Conservation (phyloP, 2,888 invertebrate genomes). For the Drosophila buzzatii region DNA sequence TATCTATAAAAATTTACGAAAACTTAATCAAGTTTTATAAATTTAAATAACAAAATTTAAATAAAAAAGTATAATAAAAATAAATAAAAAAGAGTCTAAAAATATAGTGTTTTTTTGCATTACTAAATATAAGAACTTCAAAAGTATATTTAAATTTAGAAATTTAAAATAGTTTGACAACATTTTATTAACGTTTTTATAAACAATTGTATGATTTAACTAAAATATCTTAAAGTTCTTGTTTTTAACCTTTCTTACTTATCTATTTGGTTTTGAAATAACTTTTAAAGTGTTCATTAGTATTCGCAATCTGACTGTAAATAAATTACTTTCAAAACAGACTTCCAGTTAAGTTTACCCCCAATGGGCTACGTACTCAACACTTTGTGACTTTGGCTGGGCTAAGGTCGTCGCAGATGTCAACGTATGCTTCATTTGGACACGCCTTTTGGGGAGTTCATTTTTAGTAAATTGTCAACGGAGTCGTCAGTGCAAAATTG, state of each 20-base stretch:
- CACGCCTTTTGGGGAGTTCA: conserved; percentile 33
- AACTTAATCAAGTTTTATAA: no score
- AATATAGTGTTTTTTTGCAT: no score
- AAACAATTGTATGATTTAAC: no score
- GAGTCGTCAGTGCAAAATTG: conserved; percentile 56
- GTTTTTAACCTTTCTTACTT: not conserved
- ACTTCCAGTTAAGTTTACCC: conserved; percentile 26
- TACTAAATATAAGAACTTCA: no score
- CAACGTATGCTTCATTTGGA: conserved; percentile 29
- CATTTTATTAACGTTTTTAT: no score
- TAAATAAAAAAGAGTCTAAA: no score
- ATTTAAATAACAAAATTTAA: no score
- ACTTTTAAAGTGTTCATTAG: conserved; percentile 14
- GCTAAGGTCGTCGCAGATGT: conserved; percentile 44
- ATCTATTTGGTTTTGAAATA: not conserved
- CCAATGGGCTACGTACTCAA: not conserved
- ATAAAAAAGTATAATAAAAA: no score
- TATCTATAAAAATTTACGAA: no score
- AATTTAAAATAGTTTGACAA: no score
- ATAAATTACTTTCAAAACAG: conserved; percentile 24
- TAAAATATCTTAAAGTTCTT: not conserved
- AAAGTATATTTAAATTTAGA: no score
- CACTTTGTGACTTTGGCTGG: conserved; percentile 45
- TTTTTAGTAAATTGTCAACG: conserved; percentile 57
- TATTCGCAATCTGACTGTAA: conserved; percentile 8